Evolutionary conservation across 2,888 invertebrate species (phyloP).

Genomic region (Himalopsyche anomala): DNA sequence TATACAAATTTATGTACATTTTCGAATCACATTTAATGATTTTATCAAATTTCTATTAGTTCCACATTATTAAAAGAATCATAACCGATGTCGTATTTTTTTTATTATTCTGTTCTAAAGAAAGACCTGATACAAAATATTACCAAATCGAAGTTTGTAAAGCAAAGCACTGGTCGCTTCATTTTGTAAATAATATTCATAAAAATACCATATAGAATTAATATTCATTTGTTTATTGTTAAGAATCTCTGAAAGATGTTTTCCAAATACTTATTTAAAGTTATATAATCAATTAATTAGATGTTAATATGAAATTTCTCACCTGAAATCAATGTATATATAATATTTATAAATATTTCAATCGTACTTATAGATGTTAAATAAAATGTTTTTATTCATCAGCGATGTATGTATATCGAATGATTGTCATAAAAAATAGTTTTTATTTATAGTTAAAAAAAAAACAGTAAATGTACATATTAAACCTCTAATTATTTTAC

Average conservation of each 20-base stretch:
- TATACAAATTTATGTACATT: too few species aligned
- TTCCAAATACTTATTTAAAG: constrained; percentile 30
- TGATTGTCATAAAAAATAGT: constrained; percentile 36
- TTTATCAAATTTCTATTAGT: too few species aligned
- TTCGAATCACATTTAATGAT: too few species aligned
- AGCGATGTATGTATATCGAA: neutral
- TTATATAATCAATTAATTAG: constrained; percentile 26
- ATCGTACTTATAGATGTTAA: constrained; percentile 13
- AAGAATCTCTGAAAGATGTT: constrained; percentile 28
- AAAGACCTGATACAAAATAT: neutral
- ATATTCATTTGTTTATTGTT: neutral
- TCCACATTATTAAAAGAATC: too few species aligned
- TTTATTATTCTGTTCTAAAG: neutral
- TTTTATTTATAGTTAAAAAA: constrained; percentile 49
- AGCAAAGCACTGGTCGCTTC: neutral
- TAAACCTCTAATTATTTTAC: constrained; percentile 53
- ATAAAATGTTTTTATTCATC: neutral
- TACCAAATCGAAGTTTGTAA: neutral
- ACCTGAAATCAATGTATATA: constrained; percentile 39
- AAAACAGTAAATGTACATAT: constrained; percentile 48
- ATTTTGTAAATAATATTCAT: constrained; percentile 23
- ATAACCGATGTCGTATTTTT: neutral
- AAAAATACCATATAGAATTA: constrained; percentile 9
- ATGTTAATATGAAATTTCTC: constrained; percentile 32
- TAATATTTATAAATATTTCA: constrained; percentile 9